Conservation (phyloP, 2,113 vertebrate genomes). For the Chascanopsetta lugubris region DNA sequence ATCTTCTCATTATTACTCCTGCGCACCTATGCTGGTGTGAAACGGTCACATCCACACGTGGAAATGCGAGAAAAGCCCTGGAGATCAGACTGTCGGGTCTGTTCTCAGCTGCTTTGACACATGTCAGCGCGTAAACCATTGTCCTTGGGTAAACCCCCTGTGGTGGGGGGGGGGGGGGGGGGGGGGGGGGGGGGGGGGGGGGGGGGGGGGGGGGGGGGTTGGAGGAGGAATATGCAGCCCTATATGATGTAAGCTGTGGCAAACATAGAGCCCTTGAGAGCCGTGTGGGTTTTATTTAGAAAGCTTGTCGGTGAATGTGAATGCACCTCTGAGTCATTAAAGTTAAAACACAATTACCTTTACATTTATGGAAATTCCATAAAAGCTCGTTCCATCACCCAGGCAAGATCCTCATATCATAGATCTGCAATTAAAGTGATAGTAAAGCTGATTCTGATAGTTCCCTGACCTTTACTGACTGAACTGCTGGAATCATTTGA, state of each 20-base stretch:
- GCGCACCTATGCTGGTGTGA: constrained; percentile 46
- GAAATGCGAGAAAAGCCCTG: constrained; percentile 29
- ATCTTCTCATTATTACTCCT: constrained; percentile 47
- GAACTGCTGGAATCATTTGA: too few relatives aligned
- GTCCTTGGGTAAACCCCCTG: constrained; percentile 64
- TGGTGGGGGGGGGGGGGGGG: constrained; percentile 24
- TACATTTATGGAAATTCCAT: background rate
- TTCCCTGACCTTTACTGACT: too few relatives aligned
- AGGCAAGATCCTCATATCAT: too few relatives aligned
- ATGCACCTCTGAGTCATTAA: background rate
- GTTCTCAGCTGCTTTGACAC: constrained; percentile 49
- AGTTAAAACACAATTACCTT: background rate
- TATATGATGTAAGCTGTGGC: constrained; percentile 58
- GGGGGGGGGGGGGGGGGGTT: too few relatives aligned
- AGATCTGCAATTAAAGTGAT: too few relatives aligned
- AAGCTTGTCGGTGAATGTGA: constrained; percentile 30
- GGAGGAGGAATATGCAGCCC: constrained; percentile 34
- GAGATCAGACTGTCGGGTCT: constrained; percentile 47
- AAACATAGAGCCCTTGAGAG: constrained; percentile 58
- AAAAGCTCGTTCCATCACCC: background rate
- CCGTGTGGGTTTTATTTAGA: constrained; percentile 26
- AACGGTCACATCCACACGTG: constrained; percentile 18
- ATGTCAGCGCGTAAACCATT: constrained; percentile 59
- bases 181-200: too few relatives aligned
- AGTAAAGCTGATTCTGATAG: too few relatives aligned